Base-by-base conservation (phyloP, 2,797 vertebrate genomes). In the Helicolenus hilgendorfi region DNA sequence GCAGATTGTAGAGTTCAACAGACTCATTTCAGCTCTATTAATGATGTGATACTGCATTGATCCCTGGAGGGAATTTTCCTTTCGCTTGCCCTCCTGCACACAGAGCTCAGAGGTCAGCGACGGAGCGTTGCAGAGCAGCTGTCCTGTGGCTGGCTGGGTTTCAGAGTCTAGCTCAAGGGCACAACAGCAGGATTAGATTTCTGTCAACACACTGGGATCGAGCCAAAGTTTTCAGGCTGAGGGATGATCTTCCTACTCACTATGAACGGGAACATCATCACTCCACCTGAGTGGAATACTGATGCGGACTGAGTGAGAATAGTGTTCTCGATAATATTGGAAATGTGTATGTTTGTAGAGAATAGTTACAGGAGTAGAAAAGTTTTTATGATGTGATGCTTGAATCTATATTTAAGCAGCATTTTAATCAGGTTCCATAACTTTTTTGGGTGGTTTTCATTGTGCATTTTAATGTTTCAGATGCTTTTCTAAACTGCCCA, bases 141-240 rank as follows among this genome's bases (percentile, higher is more conserved):
- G 11, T 63, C 77, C 45, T 15, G 33, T 7, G 68, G 49, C 71
- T 68, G 73, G 71, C 74, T 24, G 63, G 22, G 63, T 41, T 88
- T 85, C 65, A 68, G 65, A 56, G 65, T 83, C 14, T 38, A 29
- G 87, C 88, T 89, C 71, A 85, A 75, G 81, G 88, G 88, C 85
- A 89, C 82, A 80, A 81, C 84, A 78, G 76, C 72, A 85, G 72
- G 29, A 73, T 67, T 75, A 76, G 49, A 60, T 72, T 33, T 76
- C 74, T 63, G 75, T 85, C 67, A 79, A 69, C 81, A 68, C 58
- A 18, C 29, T 81, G 79, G 72, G 53, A 59, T 71, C 0, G 5
- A 71, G 84, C 78, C 81, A 85, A 70, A 55, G 77, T 69, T 70
- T 77, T 62, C 59, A 62, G 62, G 58, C 79, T 31, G 64, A 76